A percentile compares a stretch with the other conserved stretches of the same genome.
Conservation (phyloP, 2,888 invertebrate species). For the Vannuccia rotundouncinata region DNA sequence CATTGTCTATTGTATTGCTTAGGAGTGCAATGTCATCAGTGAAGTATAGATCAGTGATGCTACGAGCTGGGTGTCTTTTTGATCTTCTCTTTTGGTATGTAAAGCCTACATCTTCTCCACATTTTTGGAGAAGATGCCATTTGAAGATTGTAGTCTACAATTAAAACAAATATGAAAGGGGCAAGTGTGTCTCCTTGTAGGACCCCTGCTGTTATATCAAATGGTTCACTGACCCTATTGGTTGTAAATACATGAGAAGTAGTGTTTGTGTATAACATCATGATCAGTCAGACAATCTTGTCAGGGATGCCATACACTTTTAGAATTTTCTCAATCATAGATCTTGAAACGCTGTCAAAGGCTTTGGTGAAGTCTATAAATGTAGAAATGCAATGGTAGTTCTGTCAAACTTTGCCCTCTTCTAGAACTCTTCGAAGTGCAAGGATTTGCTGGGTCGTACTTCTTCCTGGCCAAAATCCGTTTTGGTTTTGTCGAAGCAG, state of each 20-base stretch:
- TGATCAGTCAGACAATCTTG: slow-evolving; percentile 19
- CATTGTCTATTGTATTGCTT: slow-evolving; percentile 17
- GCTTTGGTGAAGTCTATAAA: slow-evolving; percentile 24
- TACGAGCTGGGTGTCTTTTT: slow-evolving; percentile 26
- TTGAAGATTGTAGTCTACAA: slow-evolving; percentile 13
- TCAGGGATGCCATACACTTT: slow-evolving; percentile 24
- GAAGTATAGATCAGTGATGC: slow-evolving; percentile 28
- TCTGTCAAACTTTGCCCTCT: slow-evolving; percentile 15
- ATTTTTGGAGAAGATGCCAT: slow-evolving; percentile 17
- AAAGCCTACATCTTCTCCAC: slow-evolving; percentile 24
- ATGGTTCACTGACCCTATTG: slow-evolving; percentile 21
- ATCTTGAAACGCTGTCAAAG: slow-evolving; percentile 24
- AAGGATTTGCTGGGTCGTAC: slow-evolving; percentile 26
- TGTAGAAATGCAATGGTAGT: slow-evolving; percentile 20
- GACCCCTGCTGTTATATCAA: slow-evolving; percentile 6
- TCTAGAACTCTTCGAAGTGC: slow-evolving; percentile 20
- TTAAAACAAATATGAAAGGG: slow-evolving; percentile 33
- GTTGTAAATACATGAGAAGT: slow-evolving; percentile 20
- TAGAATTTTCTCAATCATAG: slow-evolving; percentile 21
- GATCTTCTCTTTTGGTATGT: slow-evolving; percentile 24
- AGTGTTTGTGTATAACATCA: slow-evolving; percentile 24
- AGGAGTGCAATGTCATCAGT: slow-evolving; percentile 32
- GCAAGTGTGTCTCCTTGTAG: slow-evolving; percentile 13
- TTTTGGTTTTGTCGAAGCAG: slow-evolving; percentile 20
- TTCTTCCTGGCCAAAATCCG: slow-evolving; percentile 21